Base-by-base conservation (phyloP, 2,797 vertebrate species). In the Apogon hyalosoma region DNA sequence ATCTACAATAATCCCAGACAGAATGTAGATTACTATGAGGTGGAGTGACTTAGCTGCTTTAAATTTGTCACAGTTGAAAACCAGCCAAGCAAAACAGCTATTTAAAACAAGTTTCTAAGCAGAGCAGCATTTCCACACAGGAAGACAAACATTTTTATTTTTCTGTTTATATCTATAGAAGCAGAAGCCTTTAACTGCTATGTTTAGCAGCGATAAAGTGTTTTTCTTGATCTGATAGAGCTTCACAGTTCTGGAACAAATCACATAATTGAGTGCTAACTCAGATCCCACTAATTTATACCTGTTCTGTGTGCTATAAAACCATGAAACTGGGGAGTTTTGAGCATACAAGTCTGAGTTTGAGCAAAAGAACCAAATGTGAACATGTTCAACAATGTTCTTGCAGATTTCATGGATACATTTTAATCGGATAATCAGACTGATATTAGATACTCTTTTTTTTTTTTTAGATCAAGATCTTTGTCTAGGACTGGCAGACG, bases 21-120 rank as follows among this genome's bases (percentile, higher is more conserved):
- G 79, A 75, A 87, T 79, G 69, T 79, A 79, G 82, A 87, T 87
- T 79, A 87, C 58, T 51, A 47, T 50, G 52, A 76, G 76, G 76
- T 36, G 67, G 45, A 80, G 82, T 63, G 54, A 84, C 42, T 77
- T 49, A 41, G 24, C 36, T 13, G 6, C 45, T 74, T 77, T 60
- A 39, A 38, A 74, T 69, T 69, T 76, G 65, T 47, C 71, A 76
- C 51, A 69, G 53, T 33, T 79, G 69, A 85, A 84, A 80, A 62
- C 1, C 47, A 57, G 47, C 69, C 66, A 77, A 76, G 53, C 11
- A 59, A 82, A 82, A 82, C 61, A 70, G 36, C 63, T 82, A 77
- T 69, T 49, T 69, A 54, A 48, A 54, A 61, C n/a, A 45, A 55
- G 14, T 55, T 16, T 31, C 49, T 19, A 50, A 21, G 39, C 52